Base-by-base conservation (phyloP, 2,888 invertebrate species). In the Empis stercorea region DNA sequence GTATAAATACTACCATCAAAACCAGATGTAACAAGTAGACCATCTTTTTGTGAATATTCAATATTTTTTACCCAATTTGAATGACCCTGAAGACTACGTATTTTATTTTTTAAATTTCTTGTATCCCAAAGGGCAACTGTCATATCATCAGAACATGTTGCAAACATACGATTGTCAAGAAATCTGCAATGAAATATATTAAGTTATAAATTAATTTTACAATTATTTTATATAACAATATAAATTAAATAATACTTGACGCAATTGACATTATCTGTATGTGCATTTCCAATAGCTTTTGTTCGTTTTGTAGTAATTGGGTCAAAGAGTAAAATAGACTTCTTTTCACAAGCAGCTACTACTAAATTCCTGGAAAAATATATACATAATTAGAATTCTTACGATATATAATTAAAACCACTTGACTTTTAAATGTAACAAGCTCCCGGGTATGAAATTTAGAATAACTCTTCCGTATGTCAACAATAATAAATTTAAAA, bases 21-120 rank as follows among this genome's bases (percentile, higher is more conserved):
- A 0, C 91, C 93, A 2, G 92, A 93, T 0, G 92, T 92, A 13
- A 95, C 81, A 48, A 95, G 73, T 10, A 91, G 73, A 52, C 87
- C 84, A 61, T 87, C 86, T 60, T 81, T 81, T 17, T 81, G 79
- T 30, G 88, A 88, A 66, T 88, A 94, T 64, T 95, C 94, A 54
- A 95, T 91, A 66, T 93, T 95, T 68, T 95, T 95, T 42, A 91
- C 94, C 94, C 94, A 95, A 70, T 91, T 92, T 0, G 87, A 83
- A 67, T 95, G 94, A 1, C 93, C 94, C 51, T 79, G 76, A 10
- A 94, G 73, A 13, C 82, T 81, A 49, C 84, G 76, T 48, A 88
- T 79, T 59, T 82, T 81, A 48, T 78, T 76, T 59, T 82, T 85
- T 45, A 93, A 70, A 65, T 84, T 86, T 46, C 95, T 75, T n/a